Conservation (phyloP, 2,888 invertebrate genomes). For the Xylota segnis region DNA sequence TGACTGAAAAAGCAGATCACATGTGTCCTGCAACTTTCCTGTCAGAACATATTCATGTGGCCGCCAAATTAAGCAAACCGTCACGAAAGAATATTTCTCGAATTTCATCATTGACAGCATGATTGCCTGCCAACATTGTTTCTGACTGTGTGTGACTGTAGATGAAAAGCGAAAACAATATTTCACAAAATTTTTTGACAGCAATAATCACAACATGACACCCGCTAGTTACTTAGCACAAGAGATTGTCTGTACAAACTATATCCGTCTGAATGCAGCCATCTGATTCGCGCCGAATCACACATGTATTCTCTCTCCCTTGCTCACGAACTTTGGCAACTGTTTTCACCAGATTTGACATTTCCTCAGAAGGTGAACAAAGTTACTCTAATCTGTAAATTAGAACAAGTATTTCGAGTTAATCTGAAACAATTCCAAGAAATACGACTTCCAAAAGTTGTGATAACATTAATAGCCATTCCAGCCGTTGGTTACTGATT, state of each 20-base stretch:
- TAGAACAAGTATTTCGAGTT: background rate
- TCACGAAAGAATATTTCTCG: too few relatives aligned
- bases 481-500: background rate
- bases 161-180: too few relatives aligned
- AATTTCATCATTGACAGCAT: too few relatives aligned
- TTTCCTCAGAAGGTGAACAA: slow-evolving; percentile 30
- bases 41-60: too few relatives aligned
- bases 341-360: slow-evolving; percentile 25
- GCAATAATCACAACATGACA: too few relatives aligned
- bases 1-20: too few relatives aligned
- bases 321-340: background rate
- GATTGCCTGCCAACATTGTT: too few relatives aligned
- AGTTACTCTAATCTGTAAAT: slow-evolving; percentile 5
- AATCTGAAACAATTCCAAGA: background rate
- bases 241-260: background rate
- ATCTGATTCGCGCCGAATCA: slow-evolving; percentile 26
- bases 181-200: too few relatives aligned
- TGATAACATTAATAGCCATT: background rate
- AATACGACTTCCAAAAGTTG: background rate
- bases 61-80: too few relatives aligned
- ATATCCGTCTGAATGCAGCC: slow-evolving; percentile 23
- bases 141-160: too few relatives aligned
- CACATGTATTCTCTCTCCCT: background rate
- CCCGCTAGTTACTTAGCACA: background rate
- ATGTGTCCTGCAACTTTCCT: too few relatives aligned